Percentiles rank a stretch among this genome's conserved stretches.
phyloP scores from a whole-genome alignment of 1,140 invertebrate genomes.

The Drosophila santomea region DNA sequence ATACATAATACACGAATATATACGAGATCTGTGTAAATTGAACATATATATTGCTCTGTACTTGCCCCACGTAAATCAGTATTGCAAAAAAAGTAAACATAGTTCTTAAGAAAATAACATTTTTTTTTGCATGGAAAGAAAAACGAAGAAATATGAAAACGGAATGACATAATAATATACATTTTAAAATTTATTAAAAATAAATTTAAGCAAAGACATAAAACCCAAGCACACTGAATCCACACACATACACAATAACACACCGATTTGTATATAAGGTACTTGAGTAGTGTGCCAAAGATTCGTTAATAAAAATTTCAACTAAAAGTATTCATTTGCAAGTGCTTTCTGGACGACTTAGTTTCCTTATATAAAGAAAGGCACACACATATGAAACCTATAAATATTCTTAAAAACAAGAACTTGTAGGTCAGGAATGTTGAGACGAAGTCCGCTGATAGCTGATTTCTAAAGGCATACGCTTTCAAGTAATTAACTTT shows the following conservation, averaged over 20 bases:
- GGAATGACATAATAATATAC: conserved; percentile 27
- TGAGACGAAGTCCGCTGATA: too few species aligned
- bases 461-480: not conserved
- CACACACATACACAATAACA: conserved; percentile 12
- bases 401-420: too few species aligned
- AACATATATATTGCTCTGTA: conserved; percentile 32
- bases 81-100: conserved; percentile 28
- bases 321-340: conserved; percentile 7
- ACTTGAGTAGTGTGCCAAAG: conserved; percentile 41
- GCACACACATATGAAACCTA: too few species aligned
- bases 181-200: conserved; percentile 77
- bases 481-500: not conserved
- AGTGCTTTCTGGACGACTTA: too few species aligned
- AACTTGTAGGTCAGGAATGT: too few species aligned
- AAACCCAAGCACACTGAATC: conserved; percentile 9
- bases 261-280: conserved; percentile 45
- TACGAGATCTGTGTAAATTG: conserved; percentile 53
- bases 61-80: conserved; percentile 22
- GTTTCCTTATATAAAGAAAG: too few species aligned
- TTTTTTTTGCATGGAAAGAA: conserved; percentile 47
- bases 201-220: conserved; percentile 64
- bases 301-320: conserved; percentile 49
- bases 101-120: conserved; percentile 28
- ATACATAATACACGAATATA: conserved; percentile 33
- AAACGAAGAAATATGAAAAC: conserved; percentile 5